These are phyloP conservation scores for Loripinus fragilis DNA, from an alignment of 2,888 invertebrate genomes.

Conservation along the genomic window DNA sequence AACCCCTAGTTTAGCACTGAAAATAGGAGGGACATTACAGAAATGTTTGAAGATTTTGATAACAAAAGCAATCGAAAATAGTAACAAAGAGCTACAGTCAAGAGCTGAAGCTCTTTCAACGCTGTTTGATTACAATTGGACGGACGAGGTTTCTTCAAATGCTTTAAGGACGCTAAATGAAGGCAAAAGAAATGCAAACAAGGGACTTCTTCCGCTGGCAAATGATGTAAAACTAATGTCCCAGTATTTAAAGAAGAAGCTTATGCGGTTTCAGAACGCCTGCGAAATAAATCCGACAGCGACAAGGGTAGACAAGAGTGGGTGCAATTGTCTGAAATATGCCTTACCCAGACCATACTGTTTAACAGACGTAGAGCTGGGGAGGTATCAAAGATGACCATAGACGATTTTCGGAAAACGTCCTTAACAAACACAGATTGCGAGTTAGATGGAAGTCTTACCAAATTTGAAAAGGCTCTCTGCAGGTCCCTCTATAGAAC, in stretches of 20 bases:
- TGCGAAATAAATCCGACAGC: not conserved
- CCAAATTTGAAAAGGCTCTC: slow-evolving; percentile 11
- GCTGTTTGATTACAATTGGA: slow-evolving; percentile 1
- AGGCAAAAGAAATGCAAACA: not conserved
- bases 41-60: not conserved
- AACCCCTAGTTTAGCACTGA: slow-evolving; percentile 6
- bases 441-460: not conserved
- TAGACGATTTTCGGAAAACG: not conserved
- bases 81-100: not conserved
- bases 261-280: not conserved
- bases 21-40: not conserved
- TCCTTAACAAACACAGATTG: not conserved
- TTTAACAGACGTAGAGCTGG: slow-evolving; percentile 27
- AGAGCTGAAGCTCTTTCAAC: not conserved
- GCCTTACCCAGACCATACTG: slow-evolving; percentile 5
- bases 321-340: slow-evolving; percentile 18
- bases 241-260: not conserved
- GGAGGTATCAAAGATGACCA: slow-evolving; percentile 25
- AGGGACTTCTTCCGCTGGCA: not conserved
- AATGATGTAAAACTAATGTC: not conserved
- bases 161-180: not conserved
- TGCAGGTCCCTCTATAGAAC: slow-evolving; percentile 1
- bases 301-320: not conserved
- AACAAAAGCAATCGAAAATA: not conserved
- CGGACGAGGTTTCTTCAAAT: not conserved